phyloP scores from a whole-genome alignment of 2,888 invertebrate genomes.

The Orthosia gracilis region DNA sequence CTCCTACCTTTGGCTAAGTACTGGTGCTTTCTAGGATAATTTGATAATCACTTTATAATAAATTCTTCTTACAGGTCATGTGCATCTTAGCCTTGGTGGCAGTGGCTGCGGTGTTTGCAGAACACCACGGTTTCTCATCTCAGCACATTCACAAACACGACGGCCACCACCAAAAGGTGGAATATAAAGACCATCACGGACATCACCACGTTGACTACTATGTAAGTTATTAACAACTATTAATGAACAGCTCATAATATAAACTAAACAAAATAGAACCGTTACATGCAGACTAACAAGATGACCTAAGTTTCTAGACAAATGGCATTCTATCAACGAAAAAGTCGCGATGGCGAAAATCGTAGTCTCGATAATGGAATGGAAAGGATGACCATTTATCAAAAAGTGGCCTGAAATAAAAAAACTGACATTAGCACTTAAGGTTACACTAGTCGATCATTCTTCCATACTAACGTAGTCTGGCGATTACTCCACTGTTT shows the following conservation, averaged over 20 bases:
- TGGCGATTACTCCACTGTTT: no score
- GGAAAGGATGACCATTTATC: no score
- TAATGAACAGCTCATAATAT: neutral
- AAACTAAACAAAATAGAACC: no score
- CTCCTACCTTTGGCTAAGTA: constrained; percentile 22
- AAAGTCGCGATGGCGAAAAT: no score
- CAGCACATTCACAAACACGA: constrained; percentile 70
- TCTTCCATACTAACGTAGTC: no score
- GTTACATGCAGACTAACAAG: no score
- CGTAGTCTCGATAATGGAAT: no score
- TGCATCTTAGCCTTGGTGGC: constrained; percentile 38
- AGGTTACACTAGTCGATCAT: no score
- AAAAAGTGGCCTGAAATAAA: neutral
- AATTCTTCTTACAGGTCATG: constrained; percentile 33
- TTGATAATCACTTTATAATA: constrained; percentile 27
- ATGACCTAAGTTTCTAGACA: no score
- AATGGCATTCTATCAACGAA: no score
- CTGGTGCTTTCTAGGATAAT: neutral
- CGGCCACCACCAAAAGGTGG: constrained; percentile 65
- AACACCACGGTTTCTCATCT: constrained; percentile 66
- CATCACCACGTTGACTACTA: constrained; percentile 66
- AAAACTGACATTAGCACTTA: no score
- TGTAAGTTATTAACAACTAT: constrained; percentile 38
- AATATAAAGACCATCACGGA: constrained; percentile 55
- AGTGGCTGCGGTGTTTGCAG: constrained; percentile 33